phyloP scores from a whole-genome alignment of 2,113 vertebrate species.

The Albula glossodonta region DNA sequence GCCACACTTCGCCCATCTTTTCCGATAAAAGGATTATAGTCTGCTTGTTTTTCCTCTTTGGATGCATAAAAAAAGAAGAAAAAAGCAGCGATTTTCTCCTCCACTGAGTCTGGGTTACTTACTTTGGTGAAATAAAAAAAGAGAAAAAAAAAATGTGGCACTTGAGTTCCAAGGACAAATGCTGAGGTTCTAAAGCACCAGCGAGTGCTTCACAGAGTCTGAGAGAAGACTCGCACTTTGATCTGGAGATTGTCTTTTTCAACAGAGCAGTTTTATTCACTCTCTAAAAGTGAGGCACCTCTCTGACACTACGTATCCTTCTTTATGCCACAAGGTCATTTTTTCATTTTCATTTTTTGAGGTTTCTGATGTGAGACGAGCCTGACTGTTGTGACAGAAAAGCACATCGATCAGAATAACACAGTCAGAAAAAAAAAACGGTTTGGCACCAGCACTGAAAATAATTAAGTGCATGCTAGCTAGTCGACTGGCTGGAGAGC shows the following conservation, averaged over 20 bases:
- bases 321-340: slow-evolving; percentile 1
- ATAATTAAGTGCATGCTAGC: not conserved
- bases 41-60: slow-evolving; percentile 10
- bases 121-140: not conserved
- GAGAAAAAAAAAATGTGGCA: slow-evolving; percentile 18
- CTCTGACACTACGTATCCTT: not conserved
- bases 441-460: not conserved
- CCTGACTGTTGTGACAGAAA: not conserved
- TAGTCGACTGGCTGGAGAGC: too few relatives aligned
- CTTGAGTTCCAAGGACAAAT: slow-evolving; percentile 39
- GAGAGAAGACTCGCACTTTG: slow-evolving; percentile 12
- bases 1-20: not conserved
- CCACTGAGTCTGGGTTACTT: not conserved
- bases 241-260: not conserved
- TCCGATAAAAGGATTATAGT: slow-evolving; percentile 24
- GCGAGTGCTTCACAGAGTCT: slow-evolving; percentile 14
- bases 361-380: not conserved
- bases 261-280: not conserved
- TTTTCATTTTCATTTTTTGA: not conserved
- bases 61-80: not conserved
- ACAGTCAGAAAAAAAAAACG: not conserved
- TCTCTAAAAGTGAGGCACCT: not conserved
- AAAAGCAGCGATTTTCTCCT: slow-evolving; percentile 24
- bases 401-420: not conserved
- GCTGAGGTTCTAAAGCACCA: not conserved